phyloP scores from a whole-genome alignment of 2,888 invertebrate genomes.

The Melikaiella ostensackeni region DNA sequence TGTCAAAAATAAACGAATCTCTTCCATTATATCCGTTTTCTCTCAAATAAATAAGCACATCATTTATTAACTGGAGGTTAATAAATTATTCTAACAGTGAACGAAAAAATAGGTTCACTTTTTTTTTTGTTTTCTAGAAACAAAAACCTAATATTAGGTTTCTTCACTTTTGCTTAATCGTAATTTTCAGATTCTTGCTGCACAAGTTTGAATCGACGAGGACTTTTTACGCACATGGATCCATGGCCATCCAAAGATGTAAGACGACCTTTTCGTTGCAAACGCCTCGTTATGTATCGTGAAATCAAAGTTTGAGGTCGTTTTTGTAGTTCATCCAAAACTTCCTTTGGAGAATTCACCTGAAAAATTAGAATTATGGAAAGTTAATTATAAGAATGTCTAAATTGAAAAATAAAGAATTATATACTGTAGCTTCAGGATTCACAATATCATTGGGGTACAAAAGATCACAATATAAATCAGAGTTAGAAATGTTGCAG shows the following conservation, averaged over 20 bases:
- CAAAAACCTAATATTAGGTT: not conserved
- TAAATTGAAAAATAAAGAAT: not conserved
- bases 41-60: constrained; percentile 15
- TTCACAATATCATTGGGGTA: too few species aligned
- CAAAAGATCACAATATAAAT: too few species aligned
- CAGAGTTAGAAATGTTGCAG: too few species aligned
- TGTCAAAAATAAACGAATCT: not conserved
- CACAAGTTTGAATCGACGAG: constrained; percentile 91
- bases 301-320: constrained; percentile 92
- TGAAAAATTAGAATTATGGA: constrained; percentile 66
- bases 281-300: constrained; percentile 88
- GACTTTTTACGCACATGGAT: constrained; percentile 90
- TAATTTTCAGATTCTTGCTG: constrained; percentile 95
- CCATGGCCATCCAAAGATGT: constrained; percentile 85
- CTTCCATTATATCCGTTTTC: not conserved
- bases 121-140: not conserved
- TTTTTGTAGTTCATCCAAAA: constrained; percentile 93
- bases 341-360: constrained; percentile 93
- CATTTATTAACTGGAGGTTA: not conserved
- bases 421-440: too few species aligned
- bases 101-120: constrained; percentile 12
- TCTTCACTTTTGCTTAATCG: constrained; percentile 80
- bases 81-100: constrained; percentile 1
- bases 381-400: not conserved
- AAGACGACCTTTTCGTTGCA: constrained; percentile 88